Base-by-base conservation (phyloP, 92 coral and sea anemone species). In the Zoanthus gigantus region DNA sequence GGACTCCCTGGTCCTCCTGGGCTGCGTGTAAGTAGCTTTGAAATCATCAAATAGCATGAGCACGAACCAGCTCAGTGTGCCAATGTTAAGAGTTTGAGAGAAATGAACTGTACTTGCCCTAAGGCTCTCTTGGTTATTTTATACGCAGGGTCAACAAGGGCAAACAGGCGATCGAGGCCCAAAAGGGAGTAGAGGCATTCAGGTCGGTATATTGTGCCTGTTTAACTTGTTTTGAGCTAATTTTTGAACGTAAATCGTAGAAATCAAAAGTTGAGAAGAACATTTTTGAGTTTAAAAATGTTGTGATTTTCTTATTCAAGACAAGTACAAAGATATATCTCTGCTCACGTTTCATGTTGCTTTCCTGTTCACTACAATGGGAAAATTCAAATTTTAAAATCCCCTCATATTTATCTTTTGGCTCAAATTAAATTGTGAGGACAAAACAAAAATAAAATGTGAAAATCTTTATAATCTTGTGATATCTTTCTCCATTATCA, bases 1-100 rank as follows among this genome's bases (percentile, higher is more conserved):
- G 84, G 84, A 5, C 84, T 54, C 46, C 53, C 57, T 6, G 84
- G 83, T 6, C 50, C 17, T 8, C 56, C 84, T 3, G 84, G 84
- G 69, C 29, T 16, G 69, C 69, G 16, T 13, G 69, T 63, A 63
- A 63, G 29, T 63, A 16, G 23, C 69, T 63, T 16, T 23, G 12
- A 66, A 11, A 2, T 17, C 11, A 13, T 14, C 14, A 0, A 30
- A 28, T 34, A 17, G 29, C 10, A 17, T 28, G 0, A 2, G 12
- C 10, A 29, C 47, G 7, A 71, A 71, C 34, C 32, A 28, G 42
- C 42, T 37, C 42, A 42, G 32, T 67, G 5, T 67, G 71, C 28
- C 71, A 17, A 66, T n/a, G 29, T 18, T 6, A 18, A 3, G n/a
- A 66, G 56, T 50, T 7, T 50, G 56, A 50, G 2, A 50, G 56